Conservation (phyloP, 2,888 invertebrate species). For the Monochamus alternatus region DNA sequence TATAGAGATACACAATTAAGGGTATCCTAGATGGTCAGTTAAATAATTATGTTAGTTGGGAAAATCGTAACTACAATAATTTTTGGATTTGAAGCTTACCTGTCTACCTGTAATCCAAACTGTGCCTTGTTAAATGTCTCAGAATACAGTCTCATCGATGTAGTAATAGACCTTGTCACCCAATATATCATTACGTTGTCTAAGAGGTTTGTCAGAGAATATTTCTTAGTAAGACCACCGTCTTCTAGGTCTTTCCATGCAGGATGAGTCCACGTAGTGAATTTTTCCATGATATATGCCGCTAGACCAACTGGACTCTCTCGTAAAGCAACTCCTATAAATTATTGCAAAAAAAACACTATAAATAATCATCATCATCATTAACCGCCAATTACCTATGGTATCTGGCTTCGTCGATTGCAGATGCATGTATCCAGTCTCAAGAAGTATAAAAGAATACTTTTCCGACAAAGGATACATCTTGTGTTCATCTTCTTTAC, state of each 20-base stretch:
- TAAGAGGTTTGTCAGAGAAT: conserved; percentile 80
- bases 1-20: background rate
- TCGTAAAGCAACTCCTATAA: conserved; percentile 42
- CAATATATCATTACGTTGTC: conserved; percentile 90
- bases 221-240: conserved; percentile 79
- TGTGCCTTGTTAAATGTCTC: conserved; percentile 69
- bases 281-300: conserved; percentile 93
- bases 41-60: too few species aligned
- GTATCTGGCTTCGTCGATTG: conserved; percentile 88
- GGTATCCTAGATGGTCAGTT: too few species aligned
- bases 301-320: conserved; percentile 90
- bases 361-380: background rate
- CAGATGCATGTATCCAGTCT: conserved; percentile 81
- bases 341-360: background rate
- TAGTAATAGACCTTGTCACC: conserved; percentile 80
- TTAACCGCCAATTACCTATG: background rate
- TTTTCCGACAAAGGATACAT: conserved; percentile 73
- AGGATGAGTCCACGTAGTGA: conserved; percentile 82
- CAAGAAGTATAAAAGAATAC: conserved; percentile 70
- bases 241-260: conserved; percentile 72
- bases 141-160: conserved; percentile 82
- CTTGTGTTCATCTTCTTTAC: conserved; percentile 70
- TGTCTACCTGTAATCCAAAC: background rate
- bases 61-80: background rate
- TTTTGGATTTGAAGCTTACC: background rate